Base-by-base conservation (phyloP, 2,113 vertebrate species). In the Noctilio leporinus region DNA sequence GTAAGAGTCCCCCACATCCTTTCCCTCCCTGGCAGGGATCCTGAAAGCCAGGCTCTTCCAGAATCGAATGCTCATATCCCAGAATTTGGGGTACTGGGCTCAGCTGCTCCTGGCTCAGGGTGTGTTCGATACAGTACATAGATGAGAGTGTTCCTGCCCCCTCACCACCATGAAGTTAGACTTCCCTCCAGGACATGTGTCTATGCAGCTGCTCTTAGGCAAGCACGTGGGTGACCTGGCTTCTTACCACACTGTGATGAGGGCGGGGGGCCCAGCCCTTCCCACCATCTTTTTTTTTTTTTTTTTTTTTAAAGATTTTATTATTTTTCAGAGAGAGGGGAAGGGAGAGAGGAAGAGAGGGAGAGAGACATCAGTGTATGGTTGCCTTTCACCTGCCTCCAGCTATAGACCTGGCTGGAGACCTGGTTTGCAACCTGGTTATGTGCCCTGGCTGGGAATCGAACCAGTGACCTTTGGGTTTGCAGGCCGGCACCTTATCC, bases 1-100 rank as follows among this genome's bases (percentile, higher is more conserved):
- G 99, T 99, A 97, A 97, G 98, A 93, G 96, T 51, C 51, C 75
- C 40, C 47, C 1, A 20, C 10, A 22, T 11, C 38, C n/a, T 8
- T 40, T 59, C 43, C 19, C 35, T 15, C 26, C 33, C 10, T 51
- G 43, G 28, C 55, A n/a, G 72, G 75, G 49, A 40, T 47, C 40
- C 40, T 35, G 47, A 47, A 81, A 87, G 53, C 49, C n/a, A 59
- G 20, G 16, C 12, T 88, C 43, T 70, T 84, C 59, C 26, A 11
- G 47, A 85, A 38, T 33, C 22, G n/a, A 35, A 45, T 76, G 51
- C 45, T 86, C 33, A 83, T 7, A 64, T 24, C 62, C 45, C 10
- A 7, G 75, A 95, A 47, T 84, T 33, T 70, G 45, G 62, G n/a
- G 43, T 78, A 10, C 59, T 49, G n/a, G 76, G 53, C n/a, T 69